These are phyloP conservation scores for Pocillopora meandrina DNA, from an alignment of 92 coral and sea anemone species.

Conservation along the genomic window DNA sequence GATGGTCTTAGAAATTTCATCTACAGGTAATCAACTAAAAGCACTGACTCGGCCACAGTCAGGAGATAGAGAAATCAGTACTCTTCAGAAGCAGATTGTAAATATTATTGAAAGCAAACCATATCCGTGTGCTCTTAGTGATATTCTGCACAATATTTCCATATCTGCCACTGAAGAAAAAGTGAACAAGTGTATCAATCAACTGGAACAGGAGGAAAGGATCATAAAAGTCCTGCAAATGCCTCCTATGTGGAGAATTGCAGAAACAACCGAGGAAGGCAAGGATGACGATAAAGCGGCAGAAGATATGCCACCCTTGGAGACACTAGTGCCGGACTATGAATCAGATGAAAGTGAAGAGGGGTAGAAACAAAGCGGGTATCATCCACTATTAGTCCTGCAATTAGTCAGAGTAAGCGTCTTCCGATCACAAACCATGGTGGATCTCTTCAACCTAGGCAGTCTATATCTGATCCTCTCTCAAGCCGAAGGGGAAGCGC, in stretches of 20 bases:
- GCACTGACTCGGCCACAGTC: background rate
- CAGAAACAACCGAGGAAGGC: background rate
- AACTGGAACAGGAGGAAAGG: slow-evolving; percentile 12
- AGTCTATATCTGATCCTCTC: background rate
- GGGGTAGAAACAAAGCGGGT: background rate
- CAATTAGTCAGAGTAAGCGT: background rate
- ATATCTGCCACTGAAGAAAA: slow-evolving; percentile 7
- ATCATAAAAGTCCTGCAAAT: slow-evolving; percentile 16
- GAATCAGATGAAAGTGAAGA: slow-evolving; percentile 12
- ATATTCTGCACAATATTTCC: slow-evolving; percentile 26
- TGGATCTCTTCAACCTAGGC: slow-evolving; percentile 1
- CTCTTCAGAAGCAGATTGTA: slow-evolving; percentile 21
- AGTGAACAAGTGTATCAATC: slow-evolving; percentile 19
- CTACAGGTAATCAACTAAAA: background rate
- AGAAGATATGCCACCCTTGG: background rate
- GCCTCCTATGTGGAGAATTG: slow-evolving; percentile 47
- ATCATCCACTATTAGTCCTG: background rate
- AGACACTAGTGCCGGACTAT: slow-evolving; percentile 14
- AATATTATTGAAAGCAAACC: background rate
- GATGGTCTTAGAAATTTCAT: background rate
- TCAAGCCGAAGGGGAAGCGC: background rate
- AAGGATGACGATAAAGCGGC: background rate
- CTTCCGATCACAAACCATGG: background rate
- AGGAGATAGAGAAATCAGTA: background rate
- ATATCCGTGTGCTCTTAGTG: slow-evolving; percentile 31